A percentile compares a stretch with the other conserved stretches of the same genome.
Conservation (phyloP, 2,113 vertebrate genomes). For the Microtus oregoni region DNA sequence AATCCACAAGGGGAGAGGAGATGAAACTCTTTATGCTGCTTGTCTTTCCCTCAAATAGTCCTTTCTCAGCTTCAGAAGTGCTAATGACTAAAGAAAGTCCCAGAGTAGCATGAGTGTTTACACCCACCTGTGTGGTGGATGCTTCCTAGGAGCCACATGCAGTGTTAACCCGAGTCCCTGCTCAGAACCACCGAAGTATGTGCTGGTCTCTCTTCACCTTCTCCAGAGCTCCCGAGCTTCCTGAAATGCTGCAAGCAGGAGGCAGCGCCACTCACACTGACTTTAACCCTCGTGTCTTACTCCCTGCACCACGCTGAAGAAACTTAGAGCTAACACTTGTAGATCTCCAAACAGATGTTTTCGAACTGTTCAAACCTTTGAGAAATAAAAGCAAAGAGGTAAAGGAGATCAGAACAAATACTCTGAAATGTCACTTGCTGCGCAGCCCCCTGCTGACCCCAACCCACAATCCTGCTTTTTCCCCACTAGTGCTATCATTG, state of each 20-base stretch:
- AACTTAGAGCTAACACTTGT: not conserved
- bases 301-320: not conserved
- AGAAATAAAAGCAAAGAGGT: not conserved
- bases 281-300: not conserved
- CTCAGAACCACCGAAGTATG: not conserved
- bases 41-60: not conserved
- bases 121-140: not conserved
- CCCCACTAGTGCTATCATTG: not conserved
- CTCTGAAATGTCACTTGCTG: not conserved
- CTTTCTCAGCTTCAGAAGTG: not conserved
- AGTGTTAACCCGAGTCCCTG: not conserved
- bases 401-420: not conserved
- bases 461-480: too few relatives aligned
- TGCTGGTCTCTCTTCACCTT: not conserved
- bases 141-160: not conserved
- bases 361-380: not conserved
- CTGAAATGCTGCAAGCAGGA: not conserved
- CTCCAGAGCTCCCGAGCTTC: not conserved
- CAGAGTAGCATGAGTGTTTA: not conserved
- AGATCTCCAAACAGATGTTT: not conserved
- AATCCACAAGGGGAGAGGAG: not conserved
- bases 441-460: not conserved
- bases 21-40: not conserved
- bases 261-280: not conserved
- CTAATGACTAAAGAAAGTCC: not conserved